Base-by-base conservation (phyloP, 2,113 vertebrate species). In the Theropithecus gelada region DNA sequence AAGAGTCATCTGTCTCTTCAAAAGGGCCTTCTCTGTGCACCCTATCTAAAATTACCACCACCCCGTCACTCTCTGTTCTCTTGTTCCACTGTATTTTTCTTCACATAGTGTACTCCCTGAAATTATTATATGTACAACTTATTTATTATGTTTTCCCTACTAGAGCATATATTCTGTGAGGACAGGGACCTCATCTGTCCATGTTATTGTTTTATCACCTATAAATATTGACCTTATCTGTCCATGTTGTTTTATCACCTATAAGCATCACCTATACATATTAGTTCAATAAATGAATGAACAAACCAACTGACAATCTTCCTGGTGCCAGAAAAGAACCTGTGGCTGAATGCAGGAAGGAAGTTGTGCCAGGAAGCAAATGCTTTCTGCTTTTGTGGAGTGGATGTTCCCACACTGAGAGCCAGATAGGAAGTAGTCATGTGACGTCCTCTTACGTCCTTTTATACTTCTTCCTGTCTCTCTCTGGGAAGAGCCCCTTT, bases 21-120 rank as follows among this genome's bases (percentile, higher is more conserved):
- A 48, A 81, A 80, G n/a, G 52, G 3, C 52, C 68, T 92, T 95
- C 12, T 70, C 43, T 96, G 1, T 94, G 22, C 66, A 72, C 45
- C 93, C 35, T 68, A 6, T 72, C n/a, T 93, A 45, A 90, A 72
- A 85, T 87, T n/a, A 78, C 27, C 13, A 88, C 59, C 66, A 68
- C 23, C 73, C n/a, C 18, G 22, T 89, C 55, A 43, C n/a, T 84
- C 23, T 90, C 68, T 76, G 27, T 82, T 55, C 57, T 96, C 45
- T 95, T 88, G 88, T 17, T 59, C 27, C 1, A 10, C 57, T 96
- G 4, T 90, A 72, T 50, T 93, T 97, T 92, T 80, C 55, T 80
- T 79, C 48, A 35, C 18, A 32, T 66, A 75, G 57, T 38, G 17
- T 88, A 14, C 45, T n/a, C n/a, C 45, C 8, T 45, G 52, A 86